phyloP scores from a whole-genome alignment of 2,888 invertebrate species.

The Drosophila heteroneura region DNA sequence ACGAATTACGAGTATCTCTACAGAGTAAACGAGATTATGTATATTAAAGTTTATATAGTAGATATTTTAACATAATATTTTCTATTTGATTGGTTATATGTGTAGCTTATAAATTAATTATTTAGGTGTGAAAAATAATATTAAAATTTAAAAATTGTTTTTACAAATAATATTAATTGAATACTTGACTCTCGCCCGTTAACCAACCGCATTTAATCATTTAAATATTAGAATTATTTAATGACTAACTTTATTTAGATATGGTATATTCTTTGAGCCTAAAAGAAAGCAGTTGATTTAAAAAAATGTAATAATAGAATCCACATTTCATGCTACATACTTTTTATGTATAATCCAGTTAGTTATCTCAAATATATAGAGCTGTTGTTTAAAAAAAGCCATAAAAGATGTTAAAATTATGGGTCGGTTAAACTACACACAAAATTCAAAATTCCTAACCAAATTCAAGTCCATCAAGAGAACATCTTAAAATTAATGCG shows the following conservation, averaged over 20 bases:
- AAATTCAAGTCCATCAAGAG: constrained; percentile 39
- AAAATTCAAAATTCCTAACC: background rate
- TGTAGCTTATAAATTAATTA: background rate
- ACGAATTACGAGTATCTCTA: constrained; percentile 31
- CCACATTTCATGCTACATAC: background rate
- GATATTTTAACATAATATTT: background rate
- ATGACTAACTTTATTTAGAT: background rate
- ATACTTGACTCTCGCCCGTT: background rate
- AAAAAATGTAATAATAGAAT: background rate
- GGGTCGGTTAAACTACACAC: background rate
- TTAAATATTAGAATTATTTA: background rate
- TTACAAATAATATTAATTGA: background rate
- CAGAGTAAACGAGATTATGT: background rate
- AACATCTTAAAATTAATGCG: constrained; percentile 51
- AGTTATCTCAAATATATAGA: background rate
- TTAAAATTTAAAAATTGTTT: background rate
- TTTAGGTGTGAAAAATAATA: background rate
- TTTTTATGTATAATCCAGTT: background rate
- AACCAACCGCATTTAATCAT: background rate
- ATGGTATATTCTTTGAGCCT: background rate
- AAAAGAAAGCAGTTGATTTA: background rate
- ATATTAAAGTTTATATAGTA: background rate
- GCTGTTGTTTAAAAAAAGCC: background rate
- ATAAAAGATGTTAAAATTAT: background rate
- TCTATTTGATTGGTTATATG: background rate